These are phyloP conservation scores for Okamejei kenojei DNA, from an alignment of 2,797 vertebrate genomes.

Conservation along the genomic window DNA sequence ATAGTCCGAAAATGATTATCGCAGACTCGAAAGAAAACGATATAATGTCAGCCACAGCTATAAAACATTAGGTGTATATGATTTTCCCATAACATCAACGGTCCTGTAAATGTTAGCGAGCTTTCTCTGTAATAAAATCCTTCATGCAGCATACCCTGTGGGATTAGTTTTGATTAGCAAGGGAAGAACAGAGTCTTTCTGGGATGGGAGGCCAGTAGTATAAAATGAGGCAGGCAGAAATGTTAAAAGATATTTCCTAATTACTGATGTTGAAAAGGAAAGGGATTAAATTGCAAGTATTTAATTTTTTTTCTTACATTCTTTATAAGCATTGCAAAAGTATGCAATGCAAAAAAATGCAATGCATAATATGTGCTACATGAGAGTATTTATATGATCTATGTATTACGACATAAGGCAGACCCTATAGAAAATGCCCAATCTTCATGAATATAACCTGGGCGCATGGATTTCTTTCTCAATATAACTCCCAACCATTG, in stretches of 20 bases:
- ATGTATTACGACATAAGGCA: background rate
- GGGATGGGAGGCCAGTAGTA: slow-evolving; percentile 7
- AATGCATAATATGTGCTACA: background rate
- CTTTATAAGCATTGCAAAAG: background rate
- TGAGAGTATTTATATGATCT: background rate
- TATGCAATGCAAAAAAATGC: background rate
- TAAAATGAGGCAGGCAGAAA: slow-evolving; percentile 29
- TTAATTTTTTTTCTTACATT: background rate
- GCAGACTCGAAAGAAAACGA: background rate
- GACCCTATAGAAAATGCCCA: background rate
- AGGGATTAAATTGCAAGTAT: background rate
- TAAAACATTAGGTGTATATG: slow-evolving; percentile 28
- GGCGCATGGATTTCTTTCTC: background rate
- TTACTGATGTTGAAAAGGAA: slow-evolving; percentile 17
- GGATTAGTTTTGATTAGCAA: slow-evolving; percentile 34
- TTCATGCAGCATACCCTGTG: slow-evolving; percentile 16
- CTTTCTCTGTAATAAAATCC: slow-evolving; percentile 21
- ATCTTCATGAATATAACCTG: background rate
- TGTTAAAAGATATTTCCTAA: slow-evolving; percentile 35
- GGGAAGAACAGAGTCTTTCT: slow-evolving; percentile 28
- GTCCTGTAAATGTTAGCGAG: slow-evolving; percentile 12
- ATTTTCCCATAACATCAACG: slow-evolving; percentile 35
- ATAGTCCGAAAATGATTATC: slow-evolving; percentile 24
- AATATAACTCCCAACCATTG: background rate
- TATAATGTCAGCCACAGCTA: slow-evolving; percentile 20